Percentiles rank a stretch among this genome's conserved stretches.
phyloP scores from a whole-genome alignment of 1,140 invertebrate genomes.

The Drosophila simulans region DNA sequence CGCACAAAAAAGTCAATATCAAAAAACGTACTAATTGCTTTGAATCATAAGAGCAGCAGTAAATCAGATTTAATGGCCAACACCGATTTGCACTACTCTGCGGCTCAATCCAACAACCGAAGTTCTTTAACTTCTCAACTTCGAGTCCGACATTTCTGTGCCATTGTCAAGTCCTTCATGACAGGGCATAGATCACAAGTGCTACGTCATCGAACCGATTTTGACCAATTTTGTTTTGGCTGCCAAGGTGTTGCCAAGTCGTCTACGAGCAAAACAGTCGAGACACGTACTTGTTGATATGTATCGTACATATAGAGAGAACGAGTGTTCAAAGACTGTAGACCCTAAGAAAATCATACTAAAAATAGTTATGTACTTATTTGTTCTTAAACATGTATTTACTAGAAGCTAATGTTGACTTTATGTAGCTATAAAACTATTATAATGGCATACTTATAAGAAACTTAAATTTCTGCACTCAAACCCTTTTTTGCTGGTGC shows the following conservation, averaged over 20 bases:
- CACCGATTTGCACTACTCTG: slow-evolving; percentile 21
- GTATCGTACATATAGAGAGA: slow-evolving; percentile 4
- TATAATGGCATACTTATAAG: no score
- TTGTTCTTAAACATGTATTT: no score
- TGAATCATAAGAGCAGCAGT: slow-evolving; percentile 36
- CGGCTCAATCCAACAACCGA: not conserved
- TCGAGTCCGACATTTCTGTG: slow-evolving; percentile 9
- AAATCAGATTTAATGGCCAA: slow-evolving; percentile 50
- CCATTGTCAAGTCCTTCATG: slow-evolving; percentile 60
- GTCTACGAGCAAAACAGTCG: slow-evolving; percentile 49
- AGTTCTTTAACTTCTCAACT: slow-evolving; percentile 17
- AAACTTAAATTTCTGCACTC: no score
- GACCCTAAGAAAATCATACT: slow-evolving; percentile 14
- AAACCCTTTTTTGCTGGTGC: no score
- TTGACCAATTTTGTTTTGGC: slow-evolving; percentile 32
- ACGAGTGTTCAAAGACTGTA: slow-evolving; percentile 1
- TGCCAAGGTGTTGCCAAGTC: slow-evolving; percentile 74
- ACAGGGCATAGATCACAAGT: slow-evolving; percentile 46
- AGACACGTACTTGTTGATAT: slow-evolving; percentile 36
- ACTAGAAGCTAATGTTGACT: no score
- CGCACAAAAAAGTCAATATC: slow-evolving; percentile 24
- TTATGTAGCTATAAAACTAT: no score
- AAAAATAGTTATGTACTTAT: not conserved
- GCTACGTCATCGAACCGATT: slow-evolving; percentile 59
- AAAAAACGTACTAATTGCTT: slow-evolving; percentile 60